phyloP scores from a whole-genome alignment of 1,140 invertebrate species.

The Nasonia longicornis region DNA sequence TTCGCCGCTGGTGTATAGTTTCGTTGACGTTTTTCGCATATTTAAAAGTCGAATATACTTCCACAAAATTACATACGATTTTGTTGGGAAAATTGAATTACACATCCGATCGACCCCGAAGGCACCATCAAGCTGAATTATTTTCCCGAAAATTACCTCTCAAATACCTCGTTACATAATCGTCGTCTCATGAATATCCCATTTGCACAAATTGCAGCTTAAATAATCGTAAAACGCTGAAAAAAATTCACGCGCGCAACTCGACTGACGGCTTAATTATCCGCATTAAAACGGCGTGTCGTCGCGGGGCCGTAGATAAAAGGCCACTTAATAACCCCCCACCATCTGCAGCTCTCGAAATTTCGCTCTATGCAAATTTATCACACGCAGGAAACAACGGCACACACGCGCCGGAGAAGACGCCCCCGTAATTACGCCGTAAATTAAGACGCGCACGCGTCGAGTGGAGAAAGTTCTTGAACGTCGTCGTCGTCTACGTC shows the following conservation, averaged over 20 bases:
- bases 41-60: too few relatives aligned
- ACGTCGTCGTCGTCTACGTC: not conserved
- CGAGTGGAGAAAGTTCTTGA: not conserved
- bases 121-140: too few relatives aligned
- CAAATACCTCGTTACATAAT: slow-evolving; percentile 8
- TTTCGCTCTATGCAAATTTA: slow-evolving; percentile 17
- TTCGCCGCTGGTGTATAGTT: not conserved
- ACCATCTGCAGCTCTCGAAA: not conserved
- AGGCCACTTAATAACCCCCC: slow-evolving; percentile 15
- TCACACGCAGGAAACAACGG: not conserved
- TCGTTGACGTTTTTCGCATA: not conserved
- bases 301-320: not conserved
- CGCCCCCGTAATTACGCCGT: slow-evolving; percentile 26
- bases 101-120: not conserved
- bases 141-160: not conserved
- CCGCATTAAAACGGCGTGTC: slow-evolving; percentile 17
- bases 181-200: slow-evolving; percentile 22
- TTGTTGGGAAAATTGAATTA: not conserved
- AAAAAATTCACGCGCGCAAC: not conserved
- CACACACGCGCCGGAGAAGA: not conserved
- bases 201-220: slow-evolving; percentile 5
- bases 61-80: too few relatives aligned
- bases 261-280: slow-evolving; percentile 7
- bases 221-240: slow-evolving; percentile 7
- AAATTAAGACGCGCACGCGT: slow-evolving; percentile 16